Evolutionary conservation across 2,113 vertebrate genomes (phyloP).

Genomic region (Garra rufa): DNA sequence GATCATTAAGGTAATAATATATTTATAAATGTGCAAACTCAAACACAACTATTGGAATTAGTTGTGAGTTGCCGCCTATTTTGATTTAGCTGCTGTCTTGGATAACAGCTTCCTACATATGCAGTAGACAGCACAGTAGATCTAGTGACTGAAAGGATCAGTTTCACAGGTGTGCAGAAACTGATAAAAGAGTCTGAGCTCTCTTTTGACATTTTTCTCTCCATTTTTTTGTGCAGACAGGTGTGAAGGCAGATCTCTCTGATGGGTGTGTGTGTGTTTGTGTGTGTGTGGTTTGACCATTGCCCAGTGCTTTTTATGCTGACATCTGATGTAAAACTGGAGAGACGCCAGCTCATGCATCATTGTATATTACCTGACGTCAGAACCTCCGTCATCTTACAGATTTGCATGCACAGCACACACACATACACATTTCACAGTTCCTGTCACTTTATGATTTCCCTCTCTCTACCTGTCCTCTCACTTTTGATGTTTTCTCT

Average conservation of each 20-base stretch:
- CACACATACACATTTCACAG: neutral
- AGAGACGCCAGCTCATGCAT: neutral
- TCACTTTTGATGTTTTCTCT: neutral
- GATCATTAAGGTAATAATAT: too few relatives aligned
- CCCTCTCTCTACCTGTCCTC: neutral
- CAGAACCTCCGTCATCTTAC: neutral
- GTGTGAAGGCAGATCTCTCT: constrained; percentile 3
- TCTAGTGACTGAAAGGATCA: neutral
- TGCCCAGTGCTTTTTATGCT: neutral
- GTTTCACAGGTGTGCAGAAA: neutral
- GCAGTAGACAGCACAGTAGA: neutral
- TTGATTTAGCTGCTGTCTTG: neutral
- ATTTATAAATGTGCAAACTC: neutral
- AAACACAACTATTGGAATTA: too few relatives aligned
- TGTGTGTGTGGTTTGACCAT: constrained; percentile 14
- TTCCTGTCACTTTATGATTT: neutral
- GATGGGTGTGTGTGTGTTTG: neutral
- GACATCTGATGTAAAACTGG: neutral
- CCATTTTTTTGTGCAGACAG: neutral
- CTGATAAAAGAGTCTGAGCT: neutral
- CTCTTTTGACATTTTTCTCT: constrained; percentile 19
- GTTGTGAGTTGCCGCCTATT: too few relatives aligned
- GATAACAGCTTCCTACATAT: neutral
- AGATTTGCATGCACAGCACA: neutral
- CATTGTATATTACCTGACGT: neutral